Base-by-base conservation (phyloP, 2,888 invertebrate species). In the Erebia aethiops region DNA sequence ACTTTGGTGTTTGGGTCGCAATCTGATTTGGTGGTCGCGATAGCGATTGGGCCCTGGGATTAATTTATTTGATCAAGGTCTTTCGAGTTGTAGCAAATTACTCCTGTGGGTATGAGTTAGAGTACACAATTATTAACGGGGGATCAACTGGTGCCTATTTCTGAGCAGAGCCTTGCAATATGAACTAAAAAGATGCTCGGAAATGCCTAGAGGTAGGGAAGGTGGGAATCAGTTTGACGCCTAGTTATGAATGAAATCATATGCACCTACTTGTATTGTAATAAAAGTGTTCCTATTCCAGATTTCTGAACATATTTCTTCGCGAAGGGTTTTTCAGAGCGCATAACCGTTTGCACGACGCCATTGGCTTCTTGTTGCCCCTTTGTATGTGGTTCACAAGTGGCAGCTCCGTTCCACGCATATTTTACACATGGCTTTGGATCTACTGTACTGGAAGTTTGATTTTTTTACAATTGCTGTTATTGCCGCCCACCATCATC, bases 401-500 rank as follows among this genome's bases (percentile, higher is more conserved):
- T 74, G 87, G 85, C 1, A 84, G 85, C 61, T 52, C 90, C 14
- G 64, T 84, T 0, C 69, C 78, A 7, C 78, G 84, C 56, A 90
- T 90, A 0, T 11, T 95, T 0, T 77, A 85, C 18, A 87, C 89
- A 75, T 97, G 95, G 95, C 75, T 95, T 0, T 83, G 93, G 75
- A 93, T 95, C 16, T 83, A 94, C 35, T 79, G 94, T 26, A 82
- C 94, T 0, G 91, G 92, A 1, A 96, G 96, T 76, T 93, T 95
- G 58, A 77, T 94, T 0, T 96, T 97, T 80, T 91, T 87, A 77
- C 94, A 1, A 95, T 96, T 70, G 97, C 95, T 1, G 80, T 96
- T 1, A 96, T 95, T 82, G 97, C 96, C 0, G 96, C 95, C 1
- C 97, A 97, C 88, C 97, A 97, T 81, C 96, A 97, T 83, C 97